These are phyloP conservation scores for Lophotis ruficrista DNA, from an alignment of 2,113 vertebrate genomes.

Conservation along the genomic window DNA sequence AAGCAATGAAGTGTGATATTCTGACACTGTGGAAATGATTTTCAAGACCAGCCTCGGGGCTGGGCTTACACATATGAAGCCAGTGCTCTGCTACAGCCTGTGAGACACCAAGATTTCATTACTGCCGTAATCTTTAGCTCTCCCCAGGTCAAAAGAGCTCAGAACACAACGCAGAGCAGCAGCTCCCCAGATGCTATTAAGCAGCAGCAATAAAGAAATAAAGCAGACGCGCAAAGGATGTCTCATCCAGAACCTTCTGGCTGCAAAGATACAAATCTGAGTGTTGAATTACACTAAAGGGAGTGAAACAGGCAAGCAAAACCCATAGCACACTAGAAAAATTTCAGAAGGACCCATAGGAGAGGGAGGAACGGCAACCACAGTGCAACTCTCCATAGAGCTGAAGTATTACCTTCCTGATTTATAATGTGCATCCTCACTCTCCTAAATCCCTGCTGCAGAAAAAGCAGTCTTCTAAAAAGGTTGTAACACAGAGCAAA, in stretches of 20 bases:
- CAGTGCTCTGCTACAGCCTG: not conserved
- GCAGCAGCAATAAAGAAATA: slow-evolving; percentile 35
- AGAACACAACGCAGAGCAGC: not conserved
- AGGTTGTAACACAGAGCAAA: not conserved
- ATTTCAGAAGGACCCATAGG: not conserved
- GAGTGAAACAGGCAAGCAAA: slow-evolving; percentile 2
- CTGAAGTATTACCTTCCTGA: slow-evolving; percentile 15
- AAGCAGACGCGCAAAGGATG: slow-evolving; percentile 15
- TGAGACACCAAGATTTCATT: not conserved
- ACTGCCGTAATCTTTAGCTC: not conserved
- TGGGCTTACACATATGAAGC: not conserved
- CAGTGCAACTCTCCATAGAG: not conserved
- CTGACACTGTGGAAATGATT: not conserved
- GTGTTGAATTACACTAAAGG: not conserved
- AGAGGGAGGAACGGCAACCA: not conserved
- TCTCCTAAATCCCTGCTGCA: not conserved
- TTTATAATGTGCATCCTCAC: not conserved
- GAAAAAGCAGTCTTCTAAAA: not conserved
- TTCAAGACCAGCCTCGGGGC: not conserved
- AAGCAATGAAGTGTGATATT: not conserved
- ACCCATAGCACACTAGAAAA: not conserved
- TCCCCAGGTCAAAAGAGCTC: not conserved
- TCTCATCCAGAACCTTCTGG: slow-evolving; percentile 18
- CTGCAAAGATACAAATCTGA: slow-evolving; percentile 17
- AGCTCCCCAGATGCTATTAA: not conserved